A percentile compares a stretch with the other conserved stretches of the same genome.
phyloP scores from a whole-genome alignment of 2,113 vertebrate species.

The Ptyas mucosa region DNA sequence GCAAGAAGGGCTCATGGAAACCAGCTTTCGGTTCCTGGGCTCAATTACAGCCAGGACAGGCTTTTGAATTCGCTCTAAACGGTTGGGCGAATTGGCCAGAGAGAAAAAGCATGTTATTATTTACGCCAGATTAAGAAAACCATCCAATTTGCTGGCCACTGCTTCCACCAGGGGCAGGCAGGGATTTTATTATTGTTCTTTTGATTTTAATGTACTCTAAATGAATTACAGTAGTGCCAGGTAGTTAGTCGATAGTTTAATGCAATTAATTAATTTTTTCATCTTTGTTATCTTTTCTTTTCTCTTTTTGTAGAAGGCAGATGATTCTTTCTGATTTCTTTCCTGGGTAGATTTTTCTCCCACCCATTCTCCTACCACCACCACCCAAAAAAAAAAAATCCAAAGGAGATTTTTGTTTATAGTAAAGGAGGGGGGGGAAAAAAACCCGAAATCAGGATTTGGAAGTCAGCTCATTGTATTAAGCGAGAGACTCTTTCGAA shows the following conservation, averaged over 20 bases:
- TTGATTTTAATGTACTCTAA: slow-evolving; percentile 82
- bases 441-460: slow-evolving; percentile 9
- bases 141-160: slow-evolving; percentile 82
- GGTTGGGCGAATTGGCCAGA: slow-evolving; percentile 75
- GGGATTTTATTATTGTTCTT: slow-evolving; percentile 84
- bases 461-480: not conserved
- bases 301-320: not conserved
- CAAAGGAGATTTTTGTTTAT: slow-evolving; percentile 40
- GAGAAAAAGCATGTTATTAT: slow-evolving; percentile 81
- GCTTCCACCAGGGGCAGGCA: slow-evolving; percentile 76
- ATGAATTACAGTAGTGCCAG: slow-evolving; percentile 78
- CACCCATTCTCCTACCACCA: too few relatives aligned
- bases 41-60: slow-evolving; percentile 73
- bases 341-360: slow-evolving; percentile 39
- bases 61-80: slow-evolving; percentile 79
- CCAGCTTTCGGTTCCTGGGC: slow-evolving; percentile 75
- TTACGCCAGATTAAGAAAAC: slow-evolving; percentile 86
- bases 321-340: not conserved
- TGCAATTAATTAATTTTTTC: slow-evolving; percentile 79
- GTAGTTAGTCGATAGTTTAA: slow-evolving; percentile 84
- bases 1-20: slow-evolving; percentile 53
- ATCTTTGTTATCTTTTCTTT: slow-evolving; percentile 43
- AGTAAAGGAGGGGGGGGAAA: slow-evolving; percentile 5
- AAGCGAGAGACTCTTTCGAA: slow-evolving; percentile 58
- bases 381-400: not conserved